Base-by-base conservation (phyloP, 2,113 vertebrate species). In the Neolamprologus toae region DNA sequence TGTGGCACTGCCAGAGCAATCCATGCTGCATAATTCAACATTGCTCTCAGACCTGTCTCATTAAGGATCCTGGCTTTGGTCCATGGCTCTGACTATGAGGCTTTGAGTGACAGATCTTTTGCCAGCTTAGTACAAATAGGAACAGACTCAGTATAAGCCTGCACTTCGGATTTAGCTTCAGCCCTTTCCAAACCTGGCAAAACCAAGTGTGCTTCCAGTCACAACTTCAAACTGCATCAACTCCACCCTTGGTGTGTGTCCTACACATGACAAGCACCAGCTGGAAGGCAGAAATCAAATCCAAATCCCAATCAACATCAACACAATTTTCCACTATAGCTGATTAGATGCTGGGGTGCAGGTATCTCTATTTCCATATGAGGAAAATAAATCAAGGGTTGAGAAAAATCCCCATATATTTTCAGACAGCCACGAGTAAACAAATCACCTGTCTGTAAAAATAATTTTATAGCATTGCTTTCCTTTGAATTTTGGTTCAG, bases 1-100 rank as follows among this genome's bases (percentile, higher is more conserved):
- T 17, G 79, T 89, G 85, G 40, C 80, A 85, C 86, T 37, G 82
- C 91, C 89, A 51, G 68, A 83, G 87, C 86, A 85, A 93, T 91
- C 92, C 87, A 73, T 90, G 91, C 90, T 93, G 90, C 94, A 95
- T 96, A 95, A 96, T 96, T 96, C 93, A 96, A 82, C 87, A 37
- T 66, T 78, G 90, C 90, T 92, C 93, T 91, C 86, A 90, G 92
- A 94, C 92, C 90, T 85, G 93, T 95, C 94, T 95, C 94, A 92
- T 96, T 96, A 95, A 93, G 85, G 86, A 82, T 79, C 90, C 90
- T 95, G 95, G 94, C 92, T 26, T 26, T 83, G 82, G 86, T 93
- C 94, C 91, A 92, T 26, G 45, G 45, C 83, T 87, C 85, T 42
- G 73, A 90, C 80, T 86, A 80, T 47, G 86, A 92, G 86, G 85